Evolutionary conservation across 2,797 vertebrate genomes (phyloP).

Genomic region (Schizopygopsis malacanthus): DNA sequence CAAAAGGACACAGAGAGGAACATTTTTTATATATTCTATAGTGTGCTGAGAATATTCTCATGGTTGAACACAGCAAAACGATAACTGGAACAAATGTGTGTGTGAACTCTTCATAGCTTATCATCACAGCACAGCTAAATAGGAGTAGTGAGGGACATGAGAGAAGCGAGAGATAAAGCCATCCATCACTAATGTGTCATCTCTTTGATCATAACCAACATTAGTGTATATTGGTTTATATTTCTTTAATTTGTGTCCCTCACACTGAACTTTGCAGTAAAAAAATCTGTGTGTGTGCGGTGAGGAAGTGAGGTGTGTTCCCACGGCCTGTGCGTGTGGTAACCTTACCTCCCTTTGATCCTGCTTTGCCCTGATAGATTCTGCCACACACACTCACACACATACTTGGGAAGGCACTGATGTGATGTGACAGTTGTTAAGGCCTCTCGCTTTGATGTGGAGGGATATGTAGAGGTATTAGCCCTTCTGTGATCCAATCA

Average conservation of each 20-base stretch:
- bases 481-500: slow-evolving; percentile 56
- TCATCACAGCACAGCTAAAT: slow-evolving; percentile 53
- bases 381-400: too few species aligned
- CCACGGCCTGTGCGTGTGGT: slow-evolving; percentile 58
- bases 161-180: slow-evolving; percentile 23
- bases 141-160: neutral
- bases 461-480: slow-evolving; percentile 62
- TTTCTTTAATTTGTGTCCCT: slow-evolving; percentile 6
- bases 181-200: slow-evolving; percentile 42
- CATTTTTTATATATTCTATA: neutral
- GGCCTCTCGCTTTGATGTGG: slow-evolving; percentile 62
- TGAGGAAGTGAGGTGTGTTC: slow-evolving; percentile 57
- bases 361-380: slow-evolving; percentile 46
- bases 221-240: neutral
- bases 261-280: slow-evolving; percentile 17
- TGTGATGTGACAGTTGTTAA: slow-evolving; percentile 63
- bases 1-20: slow-evolving; percentile 18
- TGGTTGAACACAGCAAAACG: slow-evolving; percentile 40
- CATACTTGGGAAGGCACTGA: slow-evolving; percentile 51
- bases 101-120: slow-evolving; percentile 53
- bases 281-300: neutral
- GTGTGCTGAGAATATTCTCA: slow-evolving; percentile 51
- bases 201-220: slow-evolving; percentile 21
- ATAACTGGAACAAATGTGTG: slow-evolving; percentile 57
- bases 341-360: slow-evolving; percentile 63